Conservation (phyloP, 1,140 invertebrate species). For the Apis dorsata region DNA sequence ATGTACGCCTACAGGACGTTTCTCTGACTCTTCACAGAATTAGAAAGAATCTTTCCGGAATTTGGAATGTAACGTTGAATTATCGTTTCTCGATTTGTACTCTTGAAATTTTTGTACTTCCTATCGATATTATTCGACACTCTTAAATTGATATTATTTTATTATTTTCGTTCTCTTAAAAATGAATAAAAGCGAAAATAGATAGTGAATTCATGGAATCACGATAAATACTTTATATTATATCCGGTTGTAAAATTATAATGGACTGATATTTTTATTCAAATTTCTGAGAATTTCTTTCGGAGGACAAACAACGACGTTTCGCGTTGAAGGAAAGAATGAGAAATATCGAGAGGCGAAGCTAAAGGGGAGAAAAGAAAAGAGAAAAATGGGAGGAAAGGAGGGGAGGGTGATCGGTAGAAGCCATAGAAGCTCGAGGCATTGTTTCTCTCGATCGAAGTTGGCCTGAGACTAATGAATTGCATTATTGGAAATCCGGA, state of each 20-base stretch:
- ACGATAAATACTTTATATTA: background rate
- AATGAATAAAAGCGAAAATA: background rate
- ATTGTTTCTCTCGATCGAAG: constrained; percentile 63
- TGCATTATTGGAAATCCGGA: constrained; percentile 71
- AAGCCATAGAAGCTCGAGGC: constrained; percentile 35
- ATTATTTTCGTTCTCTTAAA: background rate
- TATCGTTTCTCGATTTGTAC: background rate
- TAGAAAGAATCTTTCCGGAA: background rate
- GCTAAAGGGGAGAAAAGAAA: background rate
- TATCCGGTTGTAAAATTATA: background rate
- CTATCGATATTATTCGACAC: background rate
- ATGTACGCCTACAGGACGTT: background rate
- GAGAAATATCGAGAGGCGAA: background rate
- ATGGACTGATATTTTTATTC: background rate
- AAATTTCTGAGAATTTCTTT: background rate
- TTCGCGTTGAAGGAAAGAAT: background rate
- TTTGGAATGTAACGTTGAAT: background rate
- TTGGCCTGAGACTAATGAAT: constrained; percentile 67
- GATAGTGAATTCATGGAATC: background rate
- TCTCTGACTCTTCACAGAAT: background rate
- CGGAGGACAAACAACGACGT: background rate
- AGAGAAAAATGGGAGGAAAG: background rate
- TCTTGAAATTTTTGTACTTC: background rate
- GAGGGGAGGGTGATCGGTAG: background rate
- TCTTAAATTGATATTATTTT: background rate